phyloP scores from a whole-genome alignment of 1,140 invertebrate species.

The Sarcophaga bullata region DNA sequence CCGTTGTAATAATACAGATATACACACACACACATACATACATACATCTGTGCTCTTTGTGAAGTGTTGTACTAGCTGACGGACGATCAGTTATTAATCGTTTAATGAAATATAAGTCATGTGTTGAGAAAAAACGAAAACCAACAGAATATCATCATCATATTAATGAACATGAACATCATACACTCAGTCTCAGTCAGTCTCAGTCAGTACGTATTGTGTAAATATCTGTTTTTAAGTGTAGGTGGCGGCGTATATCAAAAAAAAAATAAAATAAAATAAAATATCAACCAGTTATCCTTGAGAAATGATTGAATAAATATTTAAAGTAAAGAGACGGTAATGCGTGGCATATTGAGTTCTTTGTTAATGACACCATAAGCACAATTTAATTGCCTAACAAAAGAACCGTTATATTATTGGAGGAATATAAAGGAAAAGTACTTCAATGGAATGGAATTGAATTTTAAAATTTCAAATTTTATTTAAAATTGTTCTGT shows the following conservation, averaged over 20 bases:
- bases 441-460: too few relatives aligned
- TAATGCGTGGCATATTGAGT: too few relatives aligned
- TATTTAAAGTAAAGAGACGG: too few relatives aligned
- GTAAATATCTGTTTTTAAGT: not conserved
- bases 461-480: too few relatives aligned
- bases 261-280: too few relatives aligned
- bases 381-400: too few relatives aligned
- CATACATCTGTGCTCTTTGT: not conserved
- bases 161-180: not conserved
- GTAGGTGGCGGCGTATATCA: not conserved
- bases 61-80: not conserved
- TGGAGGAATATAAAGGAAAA: too few relatives aligned
- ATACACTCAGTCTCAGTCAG: not conserved
- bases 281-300: not conserved
- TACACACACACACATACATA: too few relatives aligned
- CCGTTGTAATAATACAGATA: not conserved
- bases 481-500: too few relatives aligned
- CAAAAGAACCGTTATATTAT: too few relatives aligned
- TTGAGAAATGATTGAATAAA: not conserved
- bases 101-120: slow-evolving; percentile 13
- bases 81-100: not conserved
- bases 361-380: not conserved
- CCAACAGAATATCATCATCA: not conserved
- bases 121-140: not conserved
- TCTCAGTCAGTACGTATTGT: not conserved